Conservation (phyloP, 92 coral and sea anemone genomes). For the Scolanthus callimorphus region DNA sequence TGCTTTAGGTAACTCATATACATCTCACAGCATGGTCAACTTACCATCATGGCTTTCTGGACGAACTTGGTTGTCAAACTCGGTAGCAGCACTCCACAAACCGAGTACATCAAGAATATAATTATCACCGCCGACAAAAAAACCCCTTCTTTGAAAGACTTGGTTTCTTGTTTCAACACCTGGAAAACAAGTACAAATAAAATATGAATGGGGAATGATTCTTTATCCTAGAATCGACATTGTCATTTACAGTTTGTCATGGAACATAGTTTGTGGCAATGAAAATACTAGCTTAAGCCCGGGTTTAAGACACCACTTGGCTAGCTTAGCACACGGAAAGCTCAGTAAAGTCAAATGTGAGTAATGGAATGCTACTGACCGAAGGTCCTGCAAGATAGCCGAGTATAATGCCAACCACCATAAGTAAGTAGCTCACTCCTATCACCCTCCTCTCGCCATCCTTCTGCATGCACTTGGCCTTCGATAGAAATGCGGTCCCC, state of each 20-base stretch:
- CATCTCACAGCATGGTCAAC: too few species aligned
- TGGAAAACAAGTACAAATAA: constrained; percentile 2
- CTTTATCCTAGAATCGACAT: not conserved
- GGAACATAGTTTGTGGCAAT: too few species aligned
- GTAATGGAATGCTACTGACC: too few species aligned
- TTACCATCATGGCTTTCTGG: constrained; percentile 63
- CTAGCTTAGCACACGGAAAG: too few species aligned
- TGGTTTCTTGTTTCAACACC: constrained; percentile 29
- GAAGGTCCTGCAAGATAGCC: constrained; percentile 63
- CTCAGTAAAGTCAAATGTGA: too few species aligned
- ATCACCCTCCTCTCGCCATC: constrained; percentile 39
- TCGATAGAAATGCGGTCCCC: constrained; percentile 37
- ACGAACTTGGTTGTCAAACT: constrained; percentile 63
- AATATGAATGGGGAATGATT: not conserved
- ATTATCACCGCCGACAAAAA: constrained; percentile 43
- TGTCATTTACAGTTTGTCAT: not conserved
- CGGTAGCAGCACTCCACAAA: constrained; percentile 56
- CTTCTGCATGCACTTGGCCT: constrained; percentile 34
- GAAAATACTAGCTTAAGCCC: too few species aligned
- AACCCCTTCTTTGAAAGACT: constrained; percentile 21
- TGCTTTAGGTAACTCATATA: too few species aligned
- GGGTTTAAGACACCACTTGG: not conserved
- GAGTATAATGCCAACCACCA: constrained; percentile 37
- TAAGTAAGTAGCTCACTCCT: constrained; percentile 29
- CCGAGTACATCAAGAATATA: constrained; percentile 61